Conservation (phyloP, 2,797 vertebrate genomes). For the Sorex maritimensis region DNA sequence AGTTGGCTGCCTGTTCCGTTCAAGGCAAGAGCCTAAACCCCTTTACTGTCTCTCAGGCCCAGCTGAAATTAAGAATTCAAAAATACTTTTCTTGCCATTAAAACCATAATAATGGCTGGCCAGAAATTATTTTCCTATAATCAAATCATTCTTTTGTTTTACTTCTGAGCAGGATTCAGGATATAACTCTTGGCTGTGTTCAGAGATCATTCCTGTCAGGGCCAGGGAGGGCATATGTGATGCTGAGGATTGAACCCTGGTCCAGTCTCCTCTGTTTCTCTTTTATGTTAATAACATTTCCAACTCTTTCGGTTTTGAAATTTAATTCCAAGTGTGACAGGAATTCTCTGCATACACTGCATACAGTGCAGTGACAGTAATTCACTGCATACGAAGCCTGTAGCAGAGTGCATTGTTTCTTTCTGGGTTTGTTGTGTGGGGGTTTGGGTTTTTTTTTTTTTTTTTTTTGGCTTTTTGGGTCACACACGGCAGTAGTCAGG, state of each 20-base stretch:
- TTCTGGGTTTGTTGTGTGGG: not conserved
- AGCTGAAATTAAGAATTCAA: too few relatives aligned
- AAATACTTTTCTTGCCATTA: slow-evolving; percentile 20
- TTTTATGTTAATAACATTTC: not conserved
- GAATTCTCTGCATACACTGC: not conserved
- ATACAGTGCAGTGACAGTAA: not conserved
- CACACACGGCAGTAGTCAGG: too few relatives aligned
- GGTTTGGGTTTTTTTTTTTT: too few relatives aligned
- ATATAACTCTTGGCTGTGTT: too few relatives aligned
- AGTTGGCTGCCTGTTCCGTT: too few relatives aligned
- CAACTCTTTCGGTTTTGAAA: slow-evolving; percentile 6
- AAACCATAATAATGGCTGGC: slow-evolving; percentile 30
- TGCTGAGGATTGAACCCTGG: not conserved
- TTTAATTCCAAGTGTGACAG: not conserved
- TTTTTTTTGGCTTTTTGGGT: too few relatives aligned
- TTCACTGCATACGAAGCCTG: not conserved
- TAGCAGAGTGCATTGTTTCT: slow-evolving; percentile 18
- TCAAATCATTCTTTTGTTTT: not conserved
- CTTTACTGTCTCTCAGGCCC: too few relatives aligned
- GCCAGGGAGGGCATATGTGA: not conserved
- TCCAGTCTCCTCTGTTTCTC: too few relatives aligned
- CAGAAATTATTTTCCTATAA: slow-evolving; percentile 4
- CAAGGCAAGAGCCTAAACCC: too few relatives aligned
- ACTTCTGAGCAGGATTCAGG: too few relatives aligned
- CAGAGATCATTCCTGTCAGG: too few relatives aligned